Conservation (phyloP, 2,888 invertebrate genomes). For the Gasteruption jaculator region DNA sequence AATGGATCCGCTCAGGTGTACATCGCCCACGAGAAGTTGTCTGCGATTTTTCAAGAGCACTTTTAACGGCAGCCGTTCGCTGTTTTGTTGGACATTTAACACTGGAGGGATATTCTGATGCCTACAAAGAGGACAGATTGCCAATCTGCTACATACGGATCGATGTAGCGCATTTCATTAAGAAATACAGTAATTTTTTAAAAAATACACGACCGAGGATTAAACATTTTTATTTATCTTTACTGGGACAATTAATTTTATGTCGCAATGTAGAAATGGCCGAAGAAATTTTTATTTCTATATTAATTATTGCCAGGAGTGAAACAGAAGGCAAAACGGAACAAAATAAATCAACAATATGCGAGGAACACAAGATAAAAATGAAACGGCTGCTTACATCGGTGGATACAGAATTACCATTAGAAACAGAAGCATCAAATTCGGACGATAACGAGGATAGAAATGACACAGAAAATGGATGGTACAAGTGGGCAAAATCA, state of each 20-base stretch:
- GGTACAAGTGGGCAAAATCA: slow-evolving; percentile 7
- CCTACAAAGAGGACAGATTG: slow-evolving; percentile 9
- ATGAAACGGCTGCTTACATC: slow-evolving; percentile 7
- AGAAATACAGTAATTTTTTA: slow-evolving; percentile 16
- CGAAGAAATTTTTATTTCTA: slow-evolving; percentile 8
- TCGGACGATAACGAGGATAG: no score
- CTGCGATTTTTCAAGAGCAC: slow-evolving; percentile 14
- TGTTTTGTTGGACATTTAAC: slow-evolving; percentile 9
- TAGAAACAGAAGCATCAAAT: no score
- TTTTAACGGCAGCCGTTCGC: slow-evolving; percentile 13
- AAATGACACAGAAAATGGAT: no score
- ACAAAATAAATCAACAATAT: slow-evolving; percentile 7
- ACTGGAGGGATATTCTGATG: slow-evolving; percentile 13
- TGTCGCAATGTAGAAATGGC: slow-evolving; percentile 10
- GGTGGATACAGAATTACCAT: no score
- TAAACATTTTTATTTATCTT: slow-evolving; percentile 14
- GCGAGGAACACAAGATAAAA: slow-evolving; percentile 7
- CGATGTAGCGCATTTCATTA: slow-evolving; percentile 20
- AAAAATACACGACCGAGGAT: slow-evolving; percentile 5
- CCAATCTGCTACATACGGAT: slow-evolving; percentile 15
- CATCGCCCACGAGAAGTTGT: slow-evolving; percentile 21
- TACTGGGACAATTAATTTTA: slow-evolving; percentile 16
- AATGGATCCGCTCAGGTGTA: slow-evolving; percentile 16
- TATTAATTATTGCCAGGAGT: slow-evolving; percentile 13
- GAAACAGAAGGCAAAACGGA: slow-evolving; percentile 11